Evolutionary conservation across 2,888 invertebrate genomes (phyloP).

Genomic region (Catocala fraxini): DNA sequence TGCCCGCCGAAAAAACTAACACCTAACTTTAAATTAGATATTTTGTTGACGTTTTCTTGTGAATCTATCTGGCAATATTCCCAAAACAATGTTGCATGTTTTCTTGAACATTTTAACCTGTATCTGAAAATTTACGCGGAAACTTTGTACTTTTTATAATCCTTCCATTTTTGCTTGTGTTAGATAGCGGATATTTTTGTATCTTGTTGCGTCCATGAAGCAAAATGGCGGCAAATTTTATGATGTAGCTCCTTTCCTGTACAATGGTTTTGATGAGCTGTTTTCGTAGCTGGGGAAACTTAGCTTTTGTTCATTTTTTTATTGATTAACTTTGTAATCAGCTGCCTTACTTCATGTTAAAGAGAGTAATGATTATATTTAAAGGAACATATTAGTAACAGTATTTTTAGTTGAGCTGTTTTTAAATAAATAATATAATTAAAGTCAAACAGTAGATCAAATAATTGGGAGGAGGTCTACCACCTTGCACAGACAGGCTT

Average conservation of each 20-base stretch:
- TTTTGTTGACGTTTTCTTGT: background rate
- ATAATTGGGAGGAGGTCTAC: no score
- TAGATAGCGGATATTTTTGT: conserved; percentile 13
- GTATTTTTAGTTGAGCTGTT: no score
- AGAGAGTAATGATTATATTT: background rate
- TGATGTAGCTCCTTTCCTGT: background rate
- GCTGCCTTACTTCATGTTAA: background rate
- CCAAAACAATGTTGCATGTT: background rate
- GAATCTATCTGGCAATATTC: background rate
- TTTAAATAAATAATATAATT: no score
- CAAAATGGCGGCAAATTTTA: conserved; percentile 4
- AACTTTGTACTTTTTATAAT: conserved; percentile 33
- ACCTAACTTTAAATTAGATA: background rate
- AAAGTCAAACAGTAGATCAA: no score
- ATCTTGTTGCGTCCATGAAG: conserved; percentile 10
- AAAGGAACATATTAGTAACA: no score
- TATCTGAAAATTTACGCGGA: conserved; percentile 20
- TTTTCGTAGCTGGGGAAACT: background rate
- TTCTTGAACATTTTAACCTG: conserved; percentile 3
- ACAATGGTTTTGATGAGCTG: background rate
- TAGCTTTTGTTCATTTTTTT: background rate
- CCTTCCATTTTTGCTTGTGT: conserved; percentile 17
- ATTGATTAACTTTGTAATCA: background rate
- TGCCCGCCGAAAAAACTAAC: background rate
- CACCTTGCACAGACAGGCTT: no score